Base-by-base conservation (phyloP, 2,113 vertebrate species). In the Todiramphus saurophagus region DNA sequence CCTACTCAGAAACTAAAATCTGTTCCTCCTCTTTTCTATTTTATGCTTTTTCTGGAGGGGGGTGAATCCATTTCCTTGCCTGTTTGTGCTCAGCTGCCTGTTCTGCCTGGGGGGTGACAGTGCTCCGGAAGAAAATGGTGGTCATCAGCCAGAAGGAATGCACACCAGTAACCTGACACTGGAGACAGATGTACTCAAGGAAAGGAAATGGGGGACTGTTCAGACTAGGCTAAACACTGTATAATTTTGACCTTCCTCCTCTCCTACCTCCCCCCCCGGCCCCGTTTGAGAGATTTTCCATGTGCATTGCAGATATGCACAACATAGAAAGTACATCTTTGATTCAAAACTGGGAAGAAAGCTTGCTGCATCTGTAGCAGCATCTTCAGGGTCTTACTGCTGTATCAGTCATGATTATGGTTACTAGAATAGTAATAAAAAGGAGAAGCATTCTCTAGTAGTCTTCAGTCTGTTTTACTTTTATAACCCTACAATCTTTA, bases 141-240 rank as follows among this genome's bases (percentile, higher is more conserved):
- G 35, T 50, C 73, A 56, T 55, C 37, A 62, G 50, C 69, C 69
- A 87, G 56, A 50, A 93, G 74, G 94, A 97, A 94, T 85, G 90
- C 2, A 11, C 30, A n/a, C 44, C 39, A 17, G 89, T 87, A 96
- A 95, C 53, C 46, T 78, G 95, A 96, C 86, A 91, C 94, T 95
- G 86, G 86, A 86, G 55, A 82, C 80, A 95, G 76, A 96, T 86
- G 85, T 90, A 72, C 60, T 70, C 10, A 27, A 84, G 73, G 62
- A 66, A 66, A 87, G 88, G 90, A 95, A 94, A 58, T 16, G n/a
- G 19, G 37, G 48, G 46, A 60, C 2, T 13, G 10, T 25, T 92
- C 55, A 73, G 62, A 8, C 33, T 33, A 31, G 53, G 35, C 12
- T 82, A 60, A 96, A 56, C 14, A 19, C 53, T 69, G 7, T 11